These are phyloP conservation scores for Monodelphis domestica DNA, from an alignment of 2,797 vertebrate genomes.

Conservation along the genomic window DNA sequence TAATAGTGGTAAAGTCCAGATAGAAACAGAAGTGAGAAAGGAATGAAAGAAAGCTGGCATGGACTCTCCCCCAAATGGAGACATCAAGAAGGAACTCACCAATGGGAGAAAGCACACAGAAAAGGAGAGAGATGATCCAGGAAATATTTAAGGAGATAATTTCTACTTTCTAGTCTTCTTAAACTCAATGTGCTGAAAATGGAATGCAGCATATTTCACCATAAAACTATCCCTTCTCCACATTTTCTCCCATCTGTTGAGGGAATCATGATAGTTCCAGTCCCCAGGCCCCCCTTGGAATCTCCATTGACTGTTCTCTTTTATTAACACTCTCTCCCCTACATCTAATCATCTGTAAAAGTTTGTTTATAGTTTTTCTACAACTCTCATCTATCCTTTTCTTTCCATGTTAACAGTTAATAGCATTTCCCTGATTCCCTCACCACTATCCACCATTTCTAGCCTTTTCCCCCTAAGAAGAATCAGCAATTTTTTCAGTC, in stretches of 20 bases:
- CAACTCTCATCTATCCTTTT: not conserved
- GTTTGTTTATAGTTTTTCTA: not conserved
- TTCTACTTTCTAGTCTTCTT: not conserved
- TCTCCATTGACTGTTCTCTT: not conserved
- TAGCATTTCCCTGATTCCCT: not conserved
- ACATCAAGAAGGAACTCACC: not conserved
- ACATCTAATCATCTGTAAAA: not conserved
- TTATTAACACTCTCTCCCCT: not conserved
- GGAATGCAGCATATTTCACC: not conserved
- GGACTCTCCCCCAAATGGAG: not conserved
- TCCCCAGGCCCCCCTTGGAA: not conserved
- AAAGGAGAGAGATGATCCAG: not conserved
- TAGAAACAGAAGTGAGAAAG: not conserved
- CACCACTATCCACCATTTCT: not conserved
- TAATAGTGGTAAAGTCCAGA: too few relatives aligned
- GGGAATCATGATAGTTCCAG: not conserved
- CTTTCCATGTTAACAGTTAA: not conserved
- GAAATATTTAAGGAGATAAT: not conserved
- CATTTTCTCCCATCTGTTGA: not conserved
- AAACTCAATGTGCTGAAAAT: not conserved
- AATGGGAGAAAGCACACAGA: not conserved
- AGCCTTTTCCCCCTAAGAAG: not conserved
- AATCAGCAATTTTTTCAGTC: not conserved
- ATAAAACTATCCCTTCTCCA: too few relatives aligned
- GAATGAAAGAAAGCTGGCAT: not conserved